phyloP scores from a whole-genome alignment of 1,140 invertebrate genomes.

The Leptopilina clavipes region DNA sequence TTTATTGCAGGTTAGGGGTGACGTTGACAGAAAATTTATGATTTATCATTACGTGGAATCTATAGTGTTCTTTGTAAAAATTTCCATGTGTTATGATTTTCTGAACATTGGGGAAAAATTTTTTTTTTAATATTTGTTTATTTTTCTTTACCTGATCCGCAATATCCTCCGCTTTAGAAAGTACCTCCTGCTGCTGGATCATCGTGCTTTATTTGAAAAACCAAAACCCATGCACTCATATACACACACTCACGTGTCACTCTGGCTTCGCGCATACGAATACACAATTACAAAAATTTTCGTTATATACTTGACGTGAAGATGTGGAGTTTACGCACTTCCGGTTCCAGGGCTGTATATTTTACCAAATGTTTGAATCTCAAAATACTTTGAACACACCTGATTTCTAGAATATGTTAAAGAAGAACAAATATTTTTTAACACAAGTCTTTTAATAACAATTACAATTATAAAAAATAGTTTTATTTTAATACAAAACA shows the following conservation, averaged over 20 bases:
- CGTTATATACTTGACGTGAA: conserved; percentile 1
- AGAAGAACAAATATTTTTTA: too few relatives aligned
- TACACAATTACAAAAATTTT: neutral
- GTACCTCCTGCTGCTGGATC: conserved; percentile 90
- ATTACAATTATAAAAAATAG: too few relatives aligned
- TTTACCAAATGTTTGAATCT: neutral
- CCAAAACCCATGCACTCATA: conserved; percentile 61
- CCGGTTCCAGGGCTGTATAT: neutral
- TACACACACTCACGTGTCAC: conserved; percentile 59
- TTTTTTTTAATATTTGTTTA: conserved; percentile 20
- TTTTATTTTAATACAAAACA: too few relatives aligned
- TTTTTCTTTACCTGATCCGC: conserved; percentile 90
- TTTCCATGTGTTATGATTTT: neutral
- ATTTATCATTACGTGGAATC: conserved; percentile 3
- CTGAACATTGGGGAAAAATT: neutral
- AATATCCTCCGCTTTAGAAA: conserved; percentile 93
- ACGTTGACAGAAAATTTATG: conserved; percentile 62
- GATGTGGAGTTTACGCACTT: conserved; percentile 29
- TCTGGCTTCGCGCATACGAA: neutral
- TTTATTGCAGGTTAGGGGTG: conserved; percentile 49
- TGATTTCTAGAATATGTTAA: too few relatives aligned
- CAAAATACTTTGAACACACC: neutral
- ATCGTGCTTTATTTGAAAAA: conserved; percentile 78
- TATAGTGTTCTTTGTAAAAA: neutral
- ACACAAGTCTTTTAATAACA: too few relatives aligned